Evolutionary conservation across 2,888 invertebrate genomes (phyloP).

Genomic region (Caenorhabditis angaria): DNA sequence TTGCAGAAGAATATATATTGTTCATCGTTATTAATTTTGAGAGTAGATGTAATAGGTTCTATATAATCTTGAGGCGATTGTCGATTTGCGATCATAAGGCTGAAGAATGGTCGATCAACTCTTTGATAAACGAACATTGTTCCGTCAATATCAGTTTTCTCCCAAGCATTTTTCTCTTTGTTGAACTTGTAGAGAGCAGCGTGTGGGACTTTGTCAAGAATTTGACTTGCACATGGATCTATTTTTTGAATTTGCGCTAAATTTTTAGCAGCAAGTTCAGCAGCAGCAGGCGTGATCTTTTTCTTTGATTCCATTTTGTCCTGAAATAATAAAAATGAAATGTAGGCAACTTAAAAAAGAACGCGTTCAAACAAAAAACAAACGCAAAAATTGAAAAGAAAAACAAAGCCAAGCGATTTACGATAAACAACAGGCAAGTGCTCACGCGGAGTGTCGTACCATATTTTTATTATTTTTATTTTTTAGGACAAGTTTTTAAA

Average conservation of each 20-base stretch:
- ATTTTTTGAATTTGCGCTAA: constrained; percentile 58
- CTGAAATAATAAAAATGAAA: constrained; percentile 6
- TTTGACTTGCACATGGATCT: constrained; percentile 59
- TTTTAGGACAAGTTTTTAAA: not conserved
- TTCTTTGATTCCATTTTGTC: constrained; percentile 18
- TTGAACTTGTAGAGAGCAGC: constrained; percentile 60
- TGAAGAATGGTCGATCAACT: constrained; percentile 53
- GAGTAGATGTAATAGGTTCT: constrained; percentile 53
- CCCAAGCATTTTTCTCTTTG: constrained; percentile 52
- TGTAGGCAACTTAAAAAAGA: too few species aligned
- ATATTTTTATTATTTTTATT: constrained; percentile 7
- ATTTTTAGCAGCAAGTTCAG: constrained; percentile 48
- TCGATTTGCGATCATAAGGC: constrained; percentile 67
- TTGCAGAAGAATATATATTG: constrained; percentile 62
- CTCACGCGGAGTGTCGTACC: constrained; percentile 9
- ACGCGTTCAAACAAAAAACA: not conserved
- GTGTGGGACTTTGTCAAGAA: constrained; percentile 59
- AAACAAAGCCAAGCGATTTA: not conserved
- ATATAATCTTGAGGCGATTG: constrained; percentile 62
- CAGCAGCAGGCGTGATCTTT: not conserved
- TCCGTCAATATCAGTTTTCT: constrained; percentile 62
- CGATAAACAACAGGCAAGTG: constrained; percentile 10
- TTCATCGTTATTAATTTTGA: constrained; percentile 48
- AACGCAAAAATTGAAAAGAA: not conserved
- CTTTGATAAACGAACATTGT: constrained; percentile 66